Evolutionary conservation across 2,888 invertebrate species (phyloP), one percentile per base, ranked within the genome.

Genomic region (Trachelus tabidus): DNA sequence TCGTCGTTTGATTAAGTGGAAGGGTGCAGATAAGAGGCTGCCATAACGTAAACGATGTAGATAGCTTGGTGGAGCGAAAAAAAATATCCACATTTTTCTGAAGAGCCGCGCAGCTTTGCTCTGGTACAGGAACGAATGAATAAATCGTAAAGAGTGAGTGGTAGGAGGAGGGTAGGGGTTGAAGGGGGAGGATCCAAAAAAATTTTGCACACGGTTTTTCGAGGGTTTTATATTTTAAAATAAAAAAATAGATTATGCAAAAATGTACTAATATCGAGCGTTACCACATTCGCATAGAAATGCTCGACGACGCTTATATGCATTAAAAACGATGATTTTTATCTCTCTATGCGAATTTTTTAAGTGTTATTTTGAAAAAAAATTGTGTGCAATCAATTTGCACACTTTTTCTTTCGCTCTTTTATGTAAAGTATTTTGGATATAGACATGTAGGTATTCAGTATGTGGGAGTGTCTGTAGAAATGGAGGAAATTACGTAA

Each of bases 21-120:
- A 82, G 81, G 77, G 82, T 81, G 56, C 78, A 80, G 82, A 83
- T 83, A 83, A 81, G 80, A 79, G 80, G 81, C 80, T 77, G 77
- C 73, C 80, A 79, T 82, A 83, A 80, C 81, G 80, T 76, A 81
- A 81, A 84, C 81, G 82, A 81, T 79, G 77, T 75, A 81, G 81
- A 82, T 82, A 81, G 81, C 79, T 79, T 69, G 76, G 75, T 75
- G 75, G 77, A 78, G 81, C 79, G 79, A 82, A 78, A 73, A 69
- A 37, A 69, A 74, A 77, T 75, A 77, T 77, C 75, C 75, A 77
- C 74, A 77, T 75, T 77, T 77, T 77, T n/a, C 37, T 34, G 40
- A 35, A 68, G 35, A 37, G 69, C 75, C 12, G 12, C 12, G 78
- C 33, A 76, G 79, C 74, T 37, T 37, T 12, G 34, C 56, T 75